Evolutionary conservation across 2,113 vertebrate genomes (phyloP).

Genomic region (Paradoxurus hermaphroditus): DNA sequence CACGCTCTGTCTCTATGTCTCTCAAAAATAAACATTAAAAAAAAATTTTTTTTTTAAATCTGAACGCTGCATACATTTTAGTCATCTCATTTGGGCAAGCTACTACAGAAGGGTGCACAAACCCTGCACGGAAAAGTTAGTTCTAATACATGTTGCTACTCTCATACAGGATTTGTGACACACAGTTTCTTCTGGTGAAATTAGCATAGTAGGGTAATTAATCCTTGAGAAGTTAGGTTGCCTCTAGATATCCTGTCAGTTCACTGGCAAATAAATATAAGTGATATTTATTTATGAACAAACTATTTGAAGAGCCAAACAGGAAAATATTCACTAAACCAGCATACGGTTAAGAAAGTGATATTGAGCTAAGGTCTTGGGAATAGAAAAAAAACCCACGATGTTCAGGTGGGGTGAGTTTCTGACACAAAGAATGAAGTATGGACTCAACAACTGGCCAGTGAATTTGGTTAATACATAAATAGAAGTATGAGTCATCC

Average conservation of each 20-base stretch:
- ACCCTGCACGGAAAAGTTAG: not conserved
- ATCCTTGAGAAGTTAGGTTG: not conserved
- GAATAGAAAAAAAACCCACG: not conserved
- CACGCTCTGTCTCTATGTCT: no score
- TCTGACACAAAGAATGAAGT: not conserved
- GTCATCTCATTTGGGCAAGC: not conserved
- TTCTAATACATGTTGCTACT: not conserved
- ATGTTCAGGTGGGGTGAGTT: not conserved
- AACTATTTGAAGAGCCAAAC: not conserved
- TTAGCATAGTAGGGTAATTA: not conserved
- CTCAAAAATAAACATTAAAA: no score
- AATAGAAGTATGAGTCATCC: not conserved
- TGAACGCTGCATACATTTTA: not conserved
- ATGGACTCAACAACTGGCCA: not conserved
- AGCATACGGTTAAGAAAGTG: not conserved
- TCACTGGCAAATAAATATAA: not conserved
- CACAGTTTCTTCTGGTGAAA: not conserved
- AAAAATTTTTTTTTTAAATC: conserved; percentile 19
- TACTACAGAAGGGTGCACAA: not conserved
- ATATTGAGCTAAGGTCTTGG: not conserved
- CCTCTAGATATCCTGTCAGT: not conserved
- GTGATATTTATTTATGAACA: not conserved
- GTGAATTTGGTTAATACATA: not conserved
- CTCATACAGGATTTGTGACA: not conserved
- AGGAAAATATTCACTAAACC: conserved; percentile 7